Evolutionary conservation across 2,888 invertebrate genomes (phyloP).

Genomic region (Melinaea menophilus): DNA sequence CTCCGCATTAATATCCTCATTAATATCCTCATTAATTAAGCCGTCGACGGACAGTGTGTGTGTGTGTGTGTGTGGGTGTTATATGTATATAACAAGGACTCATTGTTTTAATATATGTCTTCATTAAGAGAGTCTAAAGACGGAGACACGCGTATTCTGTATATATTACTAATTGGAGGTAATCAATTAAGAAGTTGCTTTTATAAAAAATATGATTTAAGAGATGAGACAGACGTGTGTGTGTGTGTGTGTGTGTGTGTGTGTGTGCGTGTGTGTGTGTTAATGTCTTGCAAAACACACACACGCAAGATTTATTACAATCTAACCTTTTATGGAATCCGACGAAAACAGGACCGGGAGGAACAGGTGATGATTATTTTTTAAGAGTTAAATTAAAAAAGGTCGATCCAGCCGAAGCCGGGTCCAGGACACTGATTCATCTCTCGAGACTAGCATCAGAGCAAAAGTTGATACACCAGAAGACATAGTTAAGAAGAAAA

Average conservation of each 20-base stretch:
- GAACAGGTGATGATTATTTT: constrained; percentile 47
- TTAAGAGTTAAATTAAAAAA: constrained; percentile 37
- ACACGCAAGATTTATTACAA: neutral
- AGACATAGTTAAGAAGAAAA: too few relatives aligned
- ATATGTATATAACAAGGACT: constrained; percentile 8
- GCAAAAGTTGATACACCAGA: too few relatives aligned
- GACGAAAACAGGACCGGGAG: constrained; percentile 5
- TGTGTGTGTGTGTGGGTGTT: too few relatives aligned
- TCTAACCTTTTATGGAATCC: neutral
- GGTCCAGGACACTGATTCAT: constrained; percentile 53
- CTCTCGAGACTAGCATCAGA: constrained; percentile 52
- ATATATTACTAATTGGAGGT: too few relatives aligned
- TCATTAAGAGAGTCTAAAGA: constrained; percentile 11
- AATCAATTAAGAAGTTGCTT: too few relatives aligned
- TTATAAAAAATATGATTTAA: too few relatives aligned
- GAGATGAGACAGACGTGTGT: too few relatives aligned
- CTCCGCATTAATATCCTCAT: too few relatives aligned
- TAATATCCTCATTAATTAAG: too few relatives aligned
- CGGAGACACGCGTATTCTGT: neutral
- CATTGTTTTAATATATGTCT: constrained; percentile 20
- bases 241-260: too few relatives aligned
- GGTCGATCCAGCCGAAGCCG: constrained; percentile 40
- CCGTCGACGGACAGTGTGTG: too few relatives aligned
- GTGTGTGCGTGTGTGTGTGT: too few relatives aligned
- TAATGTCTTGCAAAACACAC: neutral